Evolutionary conservation across 2,797 vertebrate species (phyloP).

Genomic region (Linurgus olivaceus): DNA sequence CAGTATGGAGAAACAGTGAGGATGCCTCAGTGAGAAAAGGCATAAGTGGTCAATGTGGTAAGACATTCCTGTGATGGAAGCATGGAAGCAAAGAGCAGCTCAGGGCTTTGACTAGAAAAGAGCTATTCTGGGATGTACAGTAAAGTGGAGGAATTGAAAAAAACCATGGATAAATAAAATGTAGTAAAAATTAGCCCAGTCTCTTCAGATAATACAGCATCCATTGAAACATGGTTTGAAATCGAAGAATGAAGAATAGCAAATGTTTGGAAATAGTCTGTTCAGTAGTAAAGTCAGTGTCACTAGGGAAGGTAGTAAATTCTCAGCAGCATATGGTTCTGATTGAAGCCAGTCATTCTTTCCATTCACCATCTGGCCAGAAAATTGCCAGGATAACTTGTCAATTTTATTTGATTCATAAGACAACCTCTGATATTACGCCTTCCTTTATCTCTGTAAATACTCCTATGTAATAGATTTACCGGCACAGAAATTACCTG

Average conservation of each 20-base stretch:
- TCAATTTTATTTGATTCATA: not conserved
- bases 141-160: not conserved
- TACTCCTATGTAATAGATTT: not conserved
- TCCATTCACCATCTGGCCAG: not conserved
- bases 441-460: not conserved
- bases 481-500: not conserved
- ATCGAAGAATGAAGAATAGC: not conserved
- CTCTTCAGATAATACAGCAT: not conserved
- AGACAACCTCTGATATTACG: not conserved
- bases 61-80: not conserved
- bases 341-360: not conserved
- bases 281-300: not conserved
- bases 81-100: not conserved
- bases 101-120: not conserved
- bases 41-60: not conserved
- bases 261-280: not conserved
- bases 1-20: not conserved
- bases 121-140: not conserved
- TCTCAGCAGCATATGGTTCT: not conserved
- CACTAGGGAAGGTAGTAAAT: not conserved
- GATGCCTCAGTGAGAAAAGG: not conserved
- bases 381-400: not conserved
- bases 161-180: not conserved
- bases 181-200: not conserved
- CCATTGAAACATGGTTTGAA: not conserved